A percentile compares a stretch with the other conserved stretches of the same genome.
These are phyloP conservation scores for Sphinx pinastri DNA, from an alignment of 2,888 invertebrate genomes.

Conservation along the genomic window DNA sequence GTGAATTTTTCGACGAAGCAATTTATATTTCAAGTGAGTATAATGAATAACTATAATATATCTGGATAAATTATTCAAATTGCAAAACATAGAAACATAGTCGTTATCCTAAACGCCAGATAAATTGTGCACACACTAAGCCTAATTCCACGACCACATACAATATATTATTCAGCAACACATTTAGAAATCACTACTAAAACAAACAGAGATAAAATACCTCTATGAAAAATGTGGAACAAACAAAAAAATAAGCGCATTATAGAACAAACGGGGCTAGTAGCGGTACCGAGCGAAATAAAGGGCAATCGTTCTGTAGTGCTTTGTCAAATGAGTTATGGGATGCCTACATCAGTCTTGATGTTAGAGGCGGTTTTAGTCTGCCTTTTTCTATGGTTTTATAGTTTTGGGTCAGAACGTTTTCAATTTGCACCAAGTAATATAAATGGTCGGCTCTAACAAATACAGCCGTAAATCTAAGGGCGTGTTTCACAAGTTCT, in stretches of 20 bases:
- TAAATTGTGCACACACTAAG: too few relatives aligned
- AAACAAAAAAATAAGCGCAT: conserved; percentile 12
- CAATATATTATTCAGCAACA: background rate
- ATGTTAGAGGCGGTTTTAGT: background rate
- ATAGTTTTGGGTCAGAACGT: background rate
- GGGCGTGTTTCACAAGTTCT: too few relatives aligned
- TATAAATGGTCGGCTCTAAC: too few relatives aligned
- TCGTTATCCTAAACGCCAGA: too few relatives aligned
- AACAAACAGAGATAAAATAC: background rate
- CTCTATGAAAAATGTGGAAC: conserved; percentile 1
- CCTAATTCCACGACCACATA: background rate
- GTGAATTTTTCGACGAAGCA: too few relatives aligned
- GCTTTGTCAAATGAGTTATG: conserved; percentile 9
- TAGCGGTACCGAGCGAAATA: conserved; percentile 3
- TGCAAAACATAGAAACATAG: too few relatives aligned
- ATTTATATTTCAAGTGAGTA: too few relatives aligned
- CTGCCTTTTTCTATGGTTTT: background rate
- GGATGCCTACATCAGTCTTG: conserved; percentile 5
- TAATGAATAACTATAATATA: too few relatives aligned
- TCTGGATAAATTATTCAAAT: too few relatives aligned
- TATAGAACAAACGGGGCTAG: conserved; percentile 1
- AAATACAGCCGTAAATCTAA: too few relatives aligned
- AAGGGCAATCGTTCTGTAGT: conserved; percentile 6
- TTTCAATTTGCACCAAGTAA: too few relatives aligned
- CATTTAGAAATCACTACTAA: background rate